Evolutionary conservation across 2,113 vertebrate species (phyloP).

Genomic region (Nothobranchius furzeri): DNA sequence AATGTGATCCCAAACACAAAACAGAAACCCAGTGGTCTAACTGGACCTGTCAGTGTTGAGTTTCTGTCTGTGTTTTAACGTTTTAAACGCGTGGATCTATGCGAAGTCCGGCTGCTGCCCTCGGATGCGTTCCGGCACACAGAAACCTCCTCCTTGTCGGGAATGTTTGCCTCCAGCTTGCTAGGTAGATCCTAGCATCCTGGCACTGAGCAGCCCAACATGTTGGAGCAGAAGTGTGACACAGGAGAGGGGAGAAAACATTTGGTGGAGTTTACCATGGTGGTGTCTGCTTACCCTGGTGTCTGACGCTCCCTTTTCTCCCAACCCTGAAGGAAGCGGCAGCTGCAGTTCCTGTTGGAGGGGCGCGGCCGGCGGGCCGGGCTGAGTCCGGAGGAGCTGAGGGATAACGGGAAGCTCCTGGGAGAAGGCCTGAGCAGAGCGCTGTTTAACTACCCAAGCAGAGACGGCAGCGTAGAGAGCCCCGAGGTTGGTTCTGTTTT

Average conservation of each 20-base stretch:
- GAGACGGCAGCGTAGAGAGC: constrained; percentile 84
- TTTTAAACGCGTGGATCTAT: neutral
- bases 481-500: constrained; percentile 81
- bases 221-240: constrained; percentile 52
- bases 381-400: constrained; percentile 82
- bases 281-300: neutral
- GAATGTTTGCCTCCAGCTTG: constrained; percentile 60
- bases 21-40: no score
- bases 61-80: no score
- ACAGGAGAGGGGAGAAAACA: constrained; percentile 23
- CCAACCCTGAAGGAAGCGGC: constrained; percentile 85
- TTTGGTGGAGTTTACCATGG: constrained; percentile 34
- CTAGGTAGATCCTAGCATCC: constrained; percentile 40
- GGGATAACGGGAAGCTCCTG: constrained; percentile 83
- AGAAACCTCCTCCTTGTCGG: constrained; percentile 5
- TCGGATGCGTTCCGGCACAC: neutral
- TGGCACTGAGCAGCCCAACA: constrained; percentile 57
- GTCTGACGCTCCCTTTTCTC: constrained; percentile 15
- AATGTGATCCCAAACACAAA: no score
- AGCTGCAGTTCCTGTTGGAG: constrained; percentile 88
- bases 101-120: neutral
- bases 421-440: constrained; percentile 87
- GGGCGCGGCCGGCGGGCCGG: constrained; percentile 86
- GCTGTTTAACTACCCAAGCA: constrained; percentile 85
- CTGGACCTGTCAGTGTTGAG: no score